phyloP scores from a whole-genome alignment of 2,888 invertebrate genomes.

The Lasiommata megera region DNA sequence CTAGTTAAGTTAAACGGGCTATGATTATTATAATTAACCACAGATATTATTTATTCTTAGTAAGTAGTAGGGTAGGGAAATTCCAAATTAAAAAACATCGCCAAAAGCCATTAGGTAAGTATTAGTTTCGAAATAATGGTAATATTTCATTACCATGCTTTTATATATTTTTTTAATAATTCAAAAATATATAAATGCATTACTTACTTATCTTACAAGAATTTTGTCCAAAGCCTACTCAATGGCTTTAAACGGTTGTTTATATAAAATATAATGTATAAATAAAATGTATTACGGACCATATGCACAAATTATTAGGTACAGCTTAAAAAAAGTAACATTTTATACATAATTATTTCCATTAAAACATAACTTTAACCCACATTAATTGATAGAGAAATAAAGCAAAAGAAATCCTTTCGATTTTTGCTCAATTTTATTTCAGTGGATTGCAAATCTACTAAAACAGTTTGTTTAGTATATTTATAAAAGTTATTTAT shows the following conservation, averaged over 20 bases:
- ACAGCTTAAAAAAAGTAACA: constrained; percentile 39
- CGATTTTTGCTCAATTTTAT: background rate
- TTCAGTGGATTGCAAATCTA: background rate
- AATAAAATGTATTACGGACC: constrained; percentile 68
- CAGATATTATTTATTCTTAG: no score
- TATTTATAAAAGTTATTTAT: no score
- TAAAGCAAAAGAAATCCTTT: background rate
- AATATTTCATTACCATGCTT: no score
- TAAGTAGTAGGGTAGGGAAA: background rate
- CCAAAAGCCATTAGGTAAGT: constrained; percentile 5
- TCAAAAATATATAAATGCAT: background rate
- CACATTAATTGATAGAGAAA: background rate
- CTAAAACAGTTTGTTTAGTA: background rate
- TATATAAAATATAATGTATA: constrained; percentile 41
- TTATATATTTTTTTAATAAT: no score
- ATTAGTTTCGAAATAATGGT: background rate
- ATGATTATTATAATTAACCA: no score
- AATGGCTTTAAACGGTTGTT: constrained; percentile 23
- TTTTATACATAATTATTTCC: background rate
- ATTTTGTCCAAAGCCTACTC: background rate
- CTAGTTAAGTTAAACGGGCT: no score
- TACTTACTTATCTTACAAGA: background rate
- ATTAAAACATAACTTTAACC: background rate
- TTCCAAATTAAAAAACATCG: constrained; percentile 2
- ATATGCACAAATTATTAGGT: constrained; percentile 58